Evolutionary conservation across 2,113 vertebrate genomes (phyloP), one percentile per base, ranked within the genome.

Genomic region (Gadus chalcogrammus): DNA sequence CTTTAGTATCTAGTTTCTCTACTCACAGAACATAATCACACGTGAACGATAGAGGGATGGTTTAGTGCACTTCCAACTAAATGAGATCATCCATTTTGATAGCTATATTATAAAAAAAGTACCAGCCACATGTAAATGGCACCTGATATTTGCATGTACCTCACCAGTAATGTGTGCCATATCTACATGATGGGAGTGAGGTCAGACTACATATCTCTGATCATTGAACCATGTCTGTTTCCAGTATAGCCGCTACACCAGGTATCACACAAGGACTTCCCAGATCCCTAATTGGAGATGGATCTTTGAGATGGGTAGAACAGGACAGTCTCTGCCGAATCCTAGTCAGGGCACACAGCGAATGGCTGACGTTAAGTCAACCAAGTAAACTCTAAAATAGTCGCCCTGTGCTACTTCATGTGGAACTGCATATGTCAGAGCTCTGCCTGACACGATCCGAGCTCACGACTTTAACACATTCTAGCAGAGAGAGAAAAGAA

Each of bases 141-240:
- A 81, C 81, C 85, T 88, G 85, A 88, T 82, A 80, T 83, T 73
- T 83, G 68, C 75, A 76, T 77, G 77, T 60, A 64, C 72, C 65
- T 59, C 55, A 68, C 76, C 58, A 79, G 63, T 84, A 73, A 67
- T 75, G 77, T 60, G 68, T 71, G 67, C 72, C n/a, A 55, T 1
- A 62, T 68, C 71, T 35, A 76, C 73, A 38, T 22, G 64, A 63
- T 67, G 27, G 58, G 38, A 67, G 63, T 60, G 52, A 71, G 48
- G 65, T 72, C 35, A 9, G 61, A 75, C 55, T 74, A 71, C 61
- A 71, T 75, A 74, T 76, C 70, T 69, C 60, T 61, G 70, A 61
- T 42, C 38, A 42, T 0, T 13, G 42, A 48, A 48, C 42, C 42
- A 48, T 11, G 6, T 2, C 9, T 48, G 42, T 48, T 48, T 48